A percentile compares a stretch with the other conserved stretches of the same genome.
Conservation (phyloP, 1,140 invertebrate species). For the Aphidius gifuensis region DNA sequence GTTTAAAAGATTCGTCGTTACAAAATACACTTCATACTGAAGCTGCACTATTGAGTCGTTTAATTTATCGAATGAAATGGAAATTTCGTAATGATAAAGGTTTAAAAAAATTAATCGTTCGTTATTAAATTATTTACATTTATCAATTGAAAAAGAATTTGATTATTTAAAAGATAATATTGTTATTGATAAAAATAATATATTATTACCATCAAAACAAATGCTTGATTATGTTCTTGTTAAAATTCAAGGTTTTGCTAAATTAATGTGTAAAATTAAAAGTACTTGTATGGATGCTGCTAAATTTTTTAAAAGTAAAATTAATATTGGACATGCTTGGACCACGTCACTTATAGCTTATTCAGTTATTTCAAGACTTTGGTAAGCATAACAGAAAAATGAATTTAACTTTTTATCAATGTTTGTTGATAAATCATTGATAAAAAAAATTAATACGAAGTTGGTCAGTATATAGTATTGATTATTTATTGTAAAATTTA, state of each 20-base stretch:
- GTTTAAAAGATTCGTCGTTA: constrained; percentile 49
- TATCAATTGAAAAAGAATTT: constrained; percentile 48
- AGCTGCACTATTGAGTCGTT: constrained; percentile 57
- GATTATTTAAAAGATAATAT: constrained; percentile 45
- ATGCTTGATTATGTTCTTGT: constrained; percentile 60
- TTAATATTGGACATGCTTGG: constrained; percentile 58
- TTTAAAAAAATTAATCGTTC: constrained; percentile 58
- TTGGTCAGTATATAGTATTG: not conserved
- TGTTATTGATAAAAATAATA: constrained; percentile 37
- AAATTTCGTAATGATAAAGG: constrained; percentile 63
- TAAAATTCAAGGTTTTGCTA: constrained; percentile 58
- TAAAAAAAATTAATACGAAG: not conserved
- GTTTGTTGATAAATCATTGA: not conserved
- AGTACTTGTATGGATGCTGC: constrained; percentile 50
- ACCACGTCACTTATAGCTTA: constrained; percentile 58
- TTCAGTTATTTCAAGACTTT: constrained; percentile 57
- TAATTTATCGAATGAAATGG: constrained; percentile 61
- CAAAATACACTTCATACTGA: constrained; percentile 56
- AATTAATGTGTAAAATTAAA: constrained; percentile 57
- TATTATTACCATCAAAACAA: constrained; percentile 56
- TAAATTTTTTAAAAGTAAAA: constrained; percentile 55
- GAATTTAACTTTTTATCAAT: not conserved
- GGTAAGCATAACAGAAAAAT: constrained; percentile 42
- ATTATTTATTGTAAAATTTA: not conserved
- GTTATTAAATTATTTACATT: constrained; percentile 55